These are phyloP conservation scores for Pomatostomus ruficeps DNA, from an alignment of 2,113 vertebrate species.

Conservation along the genomic window DNA sequence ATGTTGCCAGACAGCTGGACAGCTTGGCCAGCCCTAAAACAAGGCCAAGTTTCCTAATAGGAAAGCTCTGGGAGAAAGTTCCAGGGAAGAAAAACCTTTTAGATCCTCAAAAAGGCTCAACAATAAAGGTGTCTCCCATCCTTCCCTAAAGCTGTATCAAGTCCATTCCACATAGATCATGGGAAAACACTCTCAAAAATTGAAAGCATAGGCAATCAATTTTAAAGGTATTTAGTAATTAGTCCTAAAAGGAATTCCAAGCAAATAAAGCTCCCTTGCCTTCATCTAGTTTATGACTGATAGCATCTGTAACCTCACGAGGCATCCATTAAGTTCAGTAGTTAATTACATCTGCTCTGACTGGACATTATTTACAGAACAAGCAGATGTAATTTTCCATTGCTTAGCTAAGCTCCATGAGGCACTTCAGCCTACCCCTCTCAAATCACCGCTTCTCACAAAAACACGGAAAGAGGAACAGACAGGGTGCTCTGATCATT, in stretches of 20 bases:
- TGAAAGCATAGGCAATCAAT: conserved; percentile 60
- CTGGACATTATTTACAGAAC: conserved; percentile 56
- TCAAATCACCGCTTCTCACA: neutral
- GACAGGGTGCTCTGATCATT: neutral
- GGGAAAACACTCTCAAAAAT: conserved; percentile 48
- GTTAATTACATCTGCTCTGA: conserved; percentile 60
- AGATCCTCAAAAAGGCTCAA: neutral
- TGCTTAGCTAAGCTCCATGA: neutral
- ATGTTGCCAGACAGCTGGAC: neutral
- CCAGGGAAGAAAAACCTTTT: neutral
- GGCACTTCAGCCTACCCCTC: neutral
- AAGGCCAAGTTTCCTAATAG: neutral
- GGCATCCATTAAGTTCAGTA: conserved; percentile 51
- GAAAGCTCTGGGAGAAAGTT: neutral
- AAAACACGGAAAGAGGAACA: neutral
- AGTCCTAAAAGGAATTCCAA: conserved; percentile 58
- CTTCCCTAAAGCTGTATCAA: neutral
- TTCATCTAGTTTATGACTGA: conserved; percentile 52
- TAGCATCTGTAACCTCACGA: conserved; percentile 48
- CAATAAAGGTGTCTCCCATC: neutral
- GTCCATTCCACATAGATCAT: neutral
- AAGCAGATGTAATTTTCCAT: conserved; percentile 32
- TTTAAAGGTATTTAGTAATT: conserved; percentile 59
- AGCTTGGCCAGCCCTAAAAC: neutral
- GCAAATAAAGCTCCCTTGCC: conserved; percentile 25